Base-by-base conservation (phyloP, 2,888 invertebrate genomes). In the Aphrophora alni region DNA sequence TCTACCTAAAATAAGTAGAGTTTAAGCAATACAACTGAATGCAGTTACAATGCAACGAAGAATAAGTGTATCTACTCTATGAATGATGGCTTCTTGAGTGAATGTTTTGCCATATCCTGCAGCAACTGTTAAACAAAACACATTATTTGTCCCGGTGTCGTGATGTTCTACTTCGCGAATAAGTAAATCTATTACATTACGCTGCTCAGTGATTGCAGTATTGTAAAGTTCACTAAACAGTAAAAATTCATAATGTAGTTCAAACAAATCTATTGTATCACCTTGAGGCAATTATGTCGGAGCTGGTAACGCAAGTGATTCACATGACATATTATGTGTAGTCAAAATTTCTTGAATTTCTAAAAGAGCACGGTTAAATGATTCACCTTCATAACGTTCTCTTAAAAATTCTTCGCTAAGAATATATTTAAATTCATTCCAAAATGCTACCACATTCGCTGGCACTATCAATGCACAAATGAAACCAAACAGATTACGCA, bases 381-480 rank as follows among this genome's bases (percentile, higher is more conserved):
- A 70, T 12, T 25, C 27, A 1, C 27, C 21, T 70, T 70, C 70
- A 70, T 70, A 1, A 70, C 21, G 27, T 12, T 70, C 70, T 70
- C 70, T 70, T 70, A 70, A 70, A 70, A 70, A 21, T 21, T 73
- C 21, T 33, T 33, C 8, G 33, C 33, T 33, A 33, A 5, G 33
- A 33, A 33, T 5, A 33, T 33, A 33, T 33, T 33, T 73, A 24
- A 73, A 73, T 33, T 73, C 73, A 17, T 73, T 33, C 73, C 73
- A 73, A 1, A 73, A 33, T 17, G 73, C 73, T 33, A 73, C 12
- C 12, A 25, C 38, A 38, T 73, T 73, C 25, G 33, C 21, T 5
- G 73, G 73, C 24, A 73, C 33, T 27, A 27, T 73, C 14, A 73
- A n/a, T 38, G 73, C 73, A 38, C 73, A 73, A 73, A 73, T 73